Evolutionary conservation across 2,113 vertebrate genomes (phyloP), one percentile per base, ranked within the genome.

Genomic region (Ia io): DNA sequence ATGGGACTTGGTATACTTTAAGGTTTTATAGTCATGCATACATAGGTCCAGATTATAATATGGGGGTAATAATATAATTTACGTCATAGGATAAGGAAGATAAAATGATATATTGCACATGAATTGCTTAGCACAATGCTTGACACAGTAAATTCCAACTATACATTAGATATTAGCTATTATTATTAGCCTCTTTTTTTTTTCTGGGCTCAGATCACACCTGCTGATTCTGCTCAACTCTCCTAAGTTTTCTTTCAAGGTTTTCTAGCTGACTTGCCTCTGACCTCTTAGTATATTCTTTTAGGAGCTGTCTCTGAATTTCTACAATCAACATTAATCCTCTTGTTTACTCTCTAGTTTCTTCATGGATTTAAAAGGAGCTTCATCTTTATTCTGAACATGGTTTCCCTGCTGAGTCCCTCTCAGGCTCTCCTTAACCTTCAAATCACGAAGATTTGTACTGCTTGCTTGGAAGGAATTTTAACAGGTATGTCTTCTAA

Each of bases 391-490:
- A 90, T 94, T 95, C 82, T 92, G 76, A n/a, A 84, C 63, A 37
- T 83, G 4, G 83, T 92, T 96, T 93, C 49, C 78, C 65, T 96
- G 59, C 71, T 69, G 40, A 92, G 56, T 96, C 77, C 88, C 67
- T 47, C 23, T 59, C 79, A 84, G 63, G 22, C 12, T 84, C 35
- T 56, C 20, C 69, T 92, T 89, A 42, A 89, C 74, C 56, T 89
- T 95, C 49, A 70, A 51, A 25, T 92, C 42, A 90, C n/a, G 32
- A 44, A 67, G 71, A 51, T 88, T 82, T 23, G 32, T 84, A 90
- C 40, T 51, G 32, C 42, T 93, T 93, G 25, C 73, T 93, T 87
- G 96, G 84, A 95, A 86, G 73, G 25, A 95, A 87, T 74, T 95
- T 90, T 77, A 92, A 61, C 40, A 88, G 17, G 37, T 80, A 63